Conservation (phyloP, 2,113 vertebrate genomes). For the Girardinichthys multiradiatus region DNA sequence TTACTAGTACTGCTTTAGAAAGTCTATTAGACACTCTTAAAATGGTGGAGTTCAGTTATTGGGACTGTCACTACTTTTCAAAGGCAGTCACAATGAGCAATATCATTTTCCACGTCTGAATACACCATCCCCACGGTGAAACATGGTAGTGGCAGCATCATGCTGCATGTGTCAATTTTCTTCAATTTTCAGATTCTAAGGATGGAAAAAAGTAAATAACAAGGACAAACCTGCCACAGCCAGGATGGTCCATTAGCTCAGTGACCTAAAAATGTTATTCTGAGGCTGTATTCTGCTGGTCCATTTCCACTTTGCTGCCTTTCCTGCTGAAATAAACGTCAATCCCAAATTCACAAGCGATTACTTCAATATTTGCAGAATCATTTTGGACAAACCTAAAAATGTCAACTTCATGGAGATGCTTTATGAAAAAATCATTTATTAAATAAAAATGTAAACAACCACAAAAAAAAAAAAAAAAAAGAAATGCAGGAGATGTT, state of each 20-base stretch:
- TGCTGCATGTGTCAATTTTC: not conserved
- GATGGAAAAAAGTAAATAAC: conserved; percentile 19
- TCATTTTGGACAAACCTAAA: not conserved
- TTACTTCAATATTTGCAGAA: not conserved
- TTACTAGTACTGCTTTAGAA: no score
- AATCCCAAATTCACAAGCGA: not conserved
- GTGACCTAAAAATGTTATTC: conserved; percentile 22
- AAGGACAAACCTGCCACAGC: conserved; percentile 1
- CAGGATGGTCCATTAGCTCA: conserved; percentile 29
- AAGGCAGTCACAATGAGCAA: no score
- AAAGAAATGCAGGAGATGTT: conserved; percentile 66
- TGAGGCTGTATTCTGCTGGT: not conserved
- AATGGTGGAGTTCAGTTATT: no score
- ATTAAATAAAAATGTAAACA: not conserved
- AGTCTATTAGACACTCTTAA: no score
- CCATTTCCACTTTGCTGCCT: not conserved
- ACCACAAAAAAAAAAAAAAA: not conserved
- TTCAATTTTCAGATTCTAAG: conserved; percentile 24
- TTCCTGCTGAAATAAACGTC: not conserved
- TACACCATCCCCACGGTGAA: no score
- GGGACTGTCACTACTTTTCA: no score
- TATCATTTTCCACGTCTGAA: no score
- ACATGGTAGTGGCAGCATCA: no score
- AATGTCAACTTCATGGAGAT: not conserved
- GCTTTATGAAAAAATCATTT: not conserved